These are phyloP conservation scores for Menidia beryllina DNA, from an alignment of 2,113 vertebrate genomes.

Conservation along the genomic window DNA sequence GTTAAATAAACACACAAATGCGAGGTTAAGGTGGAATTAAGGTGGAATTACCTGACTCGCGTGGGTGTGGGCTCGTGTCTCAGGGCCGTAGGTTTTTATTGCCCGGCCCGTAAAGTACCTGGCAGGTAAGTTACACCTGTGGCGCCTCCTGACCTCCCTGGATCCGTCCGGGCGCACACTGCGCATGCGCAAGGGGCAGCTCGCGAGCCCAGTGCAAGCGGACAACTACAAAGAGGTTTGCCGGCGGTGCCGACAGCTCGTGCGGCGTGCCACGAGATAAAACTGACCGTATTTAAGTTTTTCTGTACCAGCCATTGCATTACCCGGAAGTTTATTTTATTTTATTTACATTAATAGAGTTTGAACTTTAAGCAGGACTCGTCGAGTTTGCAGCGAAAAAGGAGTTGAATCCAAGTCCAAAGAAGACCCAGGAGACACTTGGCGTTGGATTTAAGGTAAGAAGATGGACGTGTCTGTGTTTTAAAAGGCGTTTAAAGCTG, in stretches of 20 bases:
- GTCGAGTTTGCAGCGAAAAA: background rate
- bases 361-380: background rate
- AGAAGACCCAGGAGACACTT: slow-evolving; percentile 6
- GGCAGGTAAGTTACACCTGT: slow-evolving; percentile 61
- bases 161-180: slow-evolving; percentile 17
- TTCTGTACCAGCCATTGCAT: rapidly evolving
- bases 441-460: slow-evolving; percentile 12
- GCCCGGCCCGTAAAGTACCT: background rate
- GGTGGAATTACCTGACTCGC: background rate
- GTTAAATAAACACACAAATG: background rate
- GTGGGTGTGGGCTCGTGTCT: background rate
- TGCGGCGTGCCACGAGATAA: background rate
- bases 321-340: background rate
- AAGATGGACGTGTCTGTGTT: background rate
- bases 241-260: slow-evolving; percentile 22
- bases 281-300: background rate
- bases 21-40: no score
- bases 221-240: slow-evolving; percentile 71
- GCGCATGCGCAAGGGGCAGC: slow-evolving; percentile 62
- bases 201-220: slow-evolving; percentile 26
- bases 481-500: background rate
- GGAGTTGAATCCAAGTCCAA: slow-evolving; percentile 14
- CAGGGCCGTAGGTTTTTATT: background rate
- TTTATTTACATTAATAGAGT: rapidly evolving
- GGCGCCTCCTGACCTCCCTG: slow-evolving; percentile 24